These are phyloP conservation scores for Pasiphila rectangulata DNA, from an alignment of 2,888 invertebrate genomes.

Conservation along the genomic window DNA sequence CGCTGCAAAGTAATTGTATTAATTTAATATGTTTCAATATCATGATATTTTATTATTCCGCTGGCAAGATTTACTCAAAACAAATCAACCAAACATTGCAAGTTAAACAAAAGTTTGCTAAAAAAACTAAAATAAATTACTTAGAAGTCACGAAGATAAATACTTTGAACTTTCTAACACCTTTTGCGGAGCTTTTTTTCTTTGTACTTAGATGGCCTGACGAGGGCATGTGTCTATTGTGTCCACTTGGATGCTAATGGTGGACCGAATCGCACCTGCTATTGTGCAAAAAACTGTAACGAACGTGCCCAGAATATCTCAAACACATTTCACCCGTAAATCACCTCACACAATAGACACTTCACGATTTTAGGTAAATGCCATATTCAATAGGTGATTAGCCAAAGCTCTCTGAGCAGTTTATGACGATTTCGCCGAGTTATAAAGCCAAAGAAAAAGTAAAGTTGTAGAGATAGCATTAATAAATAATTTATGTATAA, in stretches of 20 bases:
- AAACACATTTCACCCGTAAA: constrained; percentile 33
- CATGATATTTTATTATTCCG: too few relatives aligned
- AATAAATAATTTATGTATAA: too few relatives aligned
- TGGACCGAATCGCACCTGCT: constrained; percentile 51
- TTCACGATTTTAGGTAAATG: constrained; percentile 10
- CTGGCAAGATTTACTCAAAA: too few relatives aligned
- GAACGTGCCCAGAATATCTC: constrained; percentile 44
- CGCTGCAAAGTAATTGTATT: background rate
- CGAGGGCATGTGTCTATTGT: constrained; percentile 45
- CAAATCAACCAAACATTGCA: too few relatives aligned
- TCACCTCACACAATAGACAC: constrained; percentile 31
- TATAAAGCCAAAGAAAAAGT: too few relatives aligned
- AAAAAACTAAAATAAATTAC: too few relatives aligned
- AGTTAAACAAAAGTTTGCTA: too few relatives aligned
- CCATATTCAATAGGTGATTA: constrained; percentile 8
- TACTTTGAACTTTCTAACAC: background rate
- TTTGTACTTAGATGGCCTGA: constrained; percentile 15
- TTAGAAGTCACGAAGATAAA: background rate
- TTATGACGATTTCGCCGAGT: background rate
- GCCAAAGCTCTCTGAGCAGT: background rate
- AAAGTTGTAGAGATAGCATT: too few relatives aligned
- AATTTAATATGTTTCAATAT: background rate
- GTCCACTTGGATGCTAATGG: constrained; percentile 45
- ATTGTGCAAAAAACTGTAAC: constrained; percentile 50
- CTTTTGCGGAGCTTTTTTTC: constrained; percentile 1